These are phyloP conservation scores for Catharus minimus DNA, from an alignment of 2,113 vertebrate species.

Conservation along the genomic window DNA sequence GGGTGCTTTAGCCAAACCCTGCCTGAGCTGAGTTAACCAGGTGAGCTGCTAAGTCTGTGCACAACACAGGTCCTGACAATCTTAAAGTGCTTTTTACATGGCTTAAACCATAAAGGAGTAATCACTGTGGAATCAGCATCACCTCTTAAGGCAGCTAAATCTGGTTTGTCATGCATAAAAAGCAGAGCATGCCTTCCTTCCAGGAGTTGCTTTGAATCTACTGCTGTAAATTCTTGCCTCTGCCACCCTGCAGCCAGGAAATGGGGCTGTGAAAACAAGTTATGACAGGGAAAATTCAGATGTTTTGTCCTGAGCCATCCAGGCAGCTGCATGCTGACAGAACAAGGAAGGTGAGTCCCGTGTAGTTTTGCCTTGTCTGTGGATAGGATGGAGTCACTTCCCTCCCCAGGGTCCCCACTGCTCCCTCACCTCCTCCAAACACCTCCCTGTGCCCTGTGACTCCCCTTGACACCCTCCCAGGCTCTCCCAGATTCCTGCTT, in stretches of 20 bases:
- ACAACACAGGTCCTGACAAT: not conserved
- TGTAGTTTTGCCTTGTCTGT: not conserved
- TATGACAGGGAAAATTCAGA: conserved; percentile 22
- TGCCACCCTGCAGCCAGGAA: conserved; percentile 32
- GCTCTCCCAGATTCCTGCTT: not conserved
- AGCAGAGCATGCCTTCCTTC: conserved; percentile 12
- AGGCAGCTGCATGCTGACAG: not conserved
- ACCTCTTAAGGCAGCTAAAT: not conserved
- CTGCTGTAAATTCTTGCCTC: conserved; percentile 11
- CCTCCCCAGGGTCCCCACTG: not conserved
- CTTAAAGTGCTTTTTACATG: not conserved
- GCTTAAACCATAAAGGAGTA: not conserved
- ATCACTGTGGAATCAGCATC: not conserved
- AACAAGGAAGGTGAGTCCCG: not conserved
- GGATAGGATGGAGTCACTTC: not conserved
- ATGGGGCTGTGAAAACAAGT: conserved; percentile 49
- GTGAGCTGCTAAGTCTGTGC: not conserved
- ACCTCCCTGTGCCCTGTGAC: not conserved
- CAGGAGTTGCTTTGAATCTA: conserved; percentile 6
- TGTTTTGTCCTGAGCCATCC: not conserved
- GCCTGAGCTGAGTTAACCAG: not conserved
- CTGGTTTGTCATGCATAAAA: not conserved
- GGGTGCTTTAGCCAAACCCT: not conserved
- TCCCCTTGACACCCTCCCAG: not conserved
- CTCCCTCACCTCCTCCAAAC: not conserved